Percentiles rank a stretch among this genome's conserved stretches.
These are phyloP conservation scores for Ornithoptera alexandrae DNA, from an alignment of 2,888 invertebrate species.

Conservation along the genomic window DNA sequence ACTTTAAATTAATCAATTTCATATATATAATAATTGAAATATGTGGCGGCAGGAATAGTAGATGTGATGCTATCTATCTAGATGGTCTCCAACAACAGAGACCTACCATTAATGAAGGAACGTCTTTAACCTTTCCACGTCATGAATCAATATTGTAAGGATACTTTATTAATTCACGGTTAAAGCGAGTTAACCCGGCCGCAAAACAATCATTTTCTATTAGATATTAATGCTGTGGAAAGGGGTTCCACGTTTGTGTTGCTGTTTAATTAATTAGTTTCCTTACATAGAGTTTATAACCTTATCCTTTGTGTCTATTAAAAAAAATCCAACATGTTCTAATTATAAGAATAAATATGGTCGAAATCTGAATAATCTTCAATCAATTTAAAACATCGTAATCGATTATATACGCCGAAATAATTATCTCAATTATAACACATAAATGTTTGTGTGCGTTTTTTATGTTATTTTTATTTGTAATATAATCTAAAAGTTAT, in stretches of 20 bases:
- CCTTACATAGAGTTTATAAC: slow-evolving; percentile 4
- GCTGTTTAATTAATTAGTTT: slow-evolving; percentile 22
- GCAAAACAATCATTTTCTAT: slow-evolving; percentile 27
- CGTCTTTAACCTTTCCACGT: background rate
- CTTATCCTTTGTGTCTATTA: background rate
- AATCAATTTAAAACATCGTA: slow-evolving; percentile 2
- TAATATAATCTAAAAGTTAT: slow-evolving; percentile 11
- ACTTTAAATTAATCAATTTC: too few relatives aligned
- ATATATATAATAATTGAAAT: too few relatives aligned
- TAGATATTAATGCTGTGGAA: slow-evolving; percentile 21
- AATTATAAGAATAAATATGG: background rate
- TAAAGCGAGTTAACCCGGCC: slow-evolving; percentile 18
- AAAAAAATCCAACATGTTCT: background rate
- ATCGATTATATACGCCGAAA: slow-evolving; percentile 31
- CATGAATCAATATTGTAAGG: background rate
- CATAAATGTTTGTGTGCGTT: slow-evolving; percentile 3
- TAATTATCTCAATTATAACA: slow-evolving; percentile 7
- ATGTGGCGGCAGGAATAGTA: too few relatives aligned
- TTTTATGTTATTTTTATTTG: slow-evolving; percentile 13
- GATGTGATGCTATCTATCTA: too few relatives aligned
- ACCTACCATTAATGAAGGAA: too few relatives aligned
- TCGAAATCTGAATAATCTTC: background rate
- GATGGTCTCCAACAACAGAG: too few relatives aligned
- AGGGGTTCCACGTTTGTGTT: slow-evolving; percentile 20
- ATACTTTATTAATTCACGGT: slow-evolving; percentile 13